phyloP scores from a whole-genome alignment of 2,113 vertebrate species.

The Nannobrachium achirus region DNA sequence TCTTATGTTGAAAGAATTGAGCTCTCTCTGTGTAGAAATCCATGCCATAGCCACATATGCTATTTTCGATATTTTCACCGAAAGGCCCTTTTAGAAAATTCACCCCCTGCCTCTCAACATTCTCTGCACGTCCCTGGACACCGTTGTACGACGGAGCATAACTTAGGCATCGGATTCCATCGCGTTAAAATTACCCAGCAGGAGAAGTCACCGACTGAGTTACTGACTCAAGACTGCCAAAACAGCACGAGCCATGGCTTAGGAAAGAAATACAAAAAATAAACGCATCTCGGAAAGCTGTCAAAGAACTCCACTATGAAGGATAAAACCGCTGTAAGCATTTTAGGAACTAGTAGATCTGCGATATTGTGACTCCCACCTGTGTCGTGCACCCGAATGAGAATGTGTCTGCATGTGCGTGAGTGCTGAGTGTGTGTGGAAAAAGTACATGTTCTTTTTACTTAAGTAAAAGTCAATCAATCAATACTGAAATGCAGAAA shows the following conservation, averaged over 20 bases:
- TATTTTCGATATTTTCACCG: too few species aligned
- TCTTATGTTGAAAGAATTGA: too few species aligned
- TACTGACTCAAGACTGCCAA: conserved; percentile 26
- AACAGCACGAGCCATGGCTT: conserved; percentile 12
- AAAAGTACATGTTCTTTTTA: too few species aligned
- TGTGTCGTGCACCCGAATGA: not conserved
- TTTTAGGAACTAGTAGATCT: conserved; percentile 61
- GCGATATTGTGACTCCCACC: conserved; percentile 56
- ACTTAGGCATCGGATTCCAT: not conserved
- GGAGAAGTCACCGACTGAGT: conserved; percentile 39
- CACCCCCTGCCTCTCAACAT: too few species aligned
- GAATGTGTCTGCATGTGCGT: not conserved
- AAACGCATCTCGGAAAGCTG: conserved; percentile 43
- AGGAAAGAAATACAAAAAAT: not conserved
- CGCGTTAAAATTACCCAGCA: conserved; percentile 44
- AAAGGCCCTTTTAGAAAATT: too few species aligned
- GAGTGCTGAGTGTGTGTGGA: not conserved
- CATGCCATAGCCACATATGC: too few species aligned
- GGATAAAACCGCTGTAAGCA: conserved; percentile 53
- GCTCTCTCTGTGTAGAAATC: too few species aligned
- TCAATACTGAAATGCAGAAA: too few species aligned
- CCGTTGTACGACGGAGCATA: too few species aligned
- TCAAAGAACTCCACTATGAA: conserved; percentile 37
- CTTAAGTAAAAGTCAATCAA: too few species aligned
- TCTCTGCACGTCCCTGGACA: too few species aligned